A percentile compares a stretch with the other conserved stretches of the same genome.
Evolutionary conservation across 2,797 vertebrate genomes (phyloP).

Genomic region (Neomorphus geoffroyi): DNA sequence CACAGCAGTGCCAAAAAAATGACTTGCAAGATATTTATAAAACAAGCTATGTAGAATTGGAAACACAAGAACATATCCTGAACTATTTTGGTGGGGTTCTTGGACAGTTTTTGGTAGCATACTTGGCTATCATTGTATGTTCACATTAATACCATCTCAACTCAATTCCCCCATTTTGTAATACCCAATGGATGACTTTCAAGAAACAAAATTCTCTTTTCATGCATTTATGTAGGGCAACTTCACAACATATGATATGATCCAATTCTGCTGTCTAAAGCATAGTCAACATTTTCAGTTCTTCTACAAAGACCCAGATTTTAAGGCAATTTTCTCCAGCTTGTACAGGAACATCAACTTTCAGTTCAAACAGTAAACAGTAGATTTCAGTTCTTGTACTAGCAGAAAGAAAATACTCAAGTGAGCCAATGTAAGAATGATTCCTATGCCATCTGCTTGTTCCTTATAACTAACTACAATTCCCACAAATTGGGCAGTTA

Average conservation of each 20-base stretch:
- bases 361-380: not conserved
- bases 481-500: not conserved
- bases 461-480: not conserved
- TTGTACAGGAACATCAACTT: accelerated
- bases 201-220: not conserved
- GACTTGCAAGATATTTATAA: not conserved
- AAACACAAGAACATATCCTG: not conserved
- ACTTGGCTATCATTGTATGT: too few species aligned
- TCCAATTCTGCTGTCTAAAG: not conserved
- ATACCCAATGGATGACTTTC: not conserved
- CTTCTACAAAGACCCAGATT: not conserved
- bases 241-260: not conserved
- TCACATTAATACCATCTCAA: not conserved
- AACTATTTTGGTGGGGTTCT: not conserved
- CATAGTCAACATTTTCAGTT: not conserved
- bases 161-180: not conserved
- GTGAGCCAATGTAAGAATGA: too few species aligned
- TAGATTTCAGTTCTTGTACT: not conserved
- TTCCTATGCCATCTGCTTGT: not conserved
- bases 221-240: not conserved
- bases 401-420: not conserved
- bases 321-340: not conserved
- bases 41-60: not conserved
- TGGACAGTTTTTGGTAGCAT: not conserved
- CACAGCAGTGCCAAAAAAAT: not conserved